Conservation (phyloP, 1,140 invertebrate genomes). For the Anastatus disparis region DNA sequence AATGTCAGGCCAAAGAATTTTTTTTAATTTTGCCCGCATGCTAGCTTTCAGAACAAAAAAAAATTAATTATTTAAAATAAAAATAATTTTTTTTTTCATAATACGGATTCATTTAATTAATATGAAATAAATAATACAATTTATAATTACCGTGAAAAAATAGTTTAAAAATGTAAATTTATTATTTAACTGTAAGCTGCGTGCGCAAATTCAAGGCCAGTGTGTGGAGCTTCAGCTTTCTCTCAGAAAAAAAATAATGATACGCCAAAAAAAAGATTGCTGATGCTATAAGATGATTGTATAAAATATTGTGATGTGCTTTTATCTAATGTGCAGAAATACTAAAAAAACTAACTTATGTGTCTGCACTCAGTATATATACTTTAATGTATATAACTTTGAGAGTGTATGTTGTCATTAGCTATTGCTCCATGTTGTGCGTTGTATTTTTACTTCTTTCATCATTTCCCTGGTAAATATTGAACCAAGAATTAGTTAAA, state of each 20-base stretch:
- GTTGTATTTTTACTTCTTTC: slow-evolving; percentile 10
- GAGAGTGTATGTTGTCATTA: slow-evolving; percentile 63
- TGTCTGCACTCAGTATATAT: slow-evolving; percentile 59
- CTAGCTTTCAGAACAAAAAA: slow-evolving; percentile 25
- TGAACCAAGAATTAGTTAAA: background rate
- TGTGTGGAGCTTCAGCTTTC: slow-evolving; percentile 46
- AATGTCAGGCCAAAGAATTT: background rate
- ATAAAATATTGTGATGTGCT: slow-evolving; percentile 61
- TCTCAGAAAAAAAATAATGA: slow-evolving; percentile 41
- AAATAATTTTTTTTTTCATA: no score
- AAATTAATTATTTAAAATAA: no score
- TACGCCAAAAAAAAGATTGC: slow-evolving; percentile 47
- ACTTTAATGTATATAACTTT: slow-evolving; percentile 37
- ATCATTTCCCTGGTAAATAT: no score
- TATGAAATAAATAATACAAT: no score
- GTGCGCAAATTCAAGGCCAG: slow-evolving; percentile 29
- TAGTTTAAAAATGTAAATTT: no score
- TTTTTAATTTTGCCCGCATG: slow-evolving; percentile 9
- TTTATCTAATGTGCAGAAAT: slow-evolving; percentile 60
- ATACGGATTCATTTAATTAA: no score
- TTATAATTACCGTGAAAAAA: no score
- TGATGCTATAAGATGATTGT: slow-evolving; percentile 56
- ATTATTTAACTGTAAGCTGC: slow-evolving; percentile 5
- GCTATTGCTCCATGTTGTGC: slow-evolving; percentile 54
- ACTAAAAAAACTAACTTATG: slow-evolving; percentile 56